Evolutionary conservation across 2,888 invertebrate genomes (phyloP).

Genomic region (Ochropleura plecta): DNA sequence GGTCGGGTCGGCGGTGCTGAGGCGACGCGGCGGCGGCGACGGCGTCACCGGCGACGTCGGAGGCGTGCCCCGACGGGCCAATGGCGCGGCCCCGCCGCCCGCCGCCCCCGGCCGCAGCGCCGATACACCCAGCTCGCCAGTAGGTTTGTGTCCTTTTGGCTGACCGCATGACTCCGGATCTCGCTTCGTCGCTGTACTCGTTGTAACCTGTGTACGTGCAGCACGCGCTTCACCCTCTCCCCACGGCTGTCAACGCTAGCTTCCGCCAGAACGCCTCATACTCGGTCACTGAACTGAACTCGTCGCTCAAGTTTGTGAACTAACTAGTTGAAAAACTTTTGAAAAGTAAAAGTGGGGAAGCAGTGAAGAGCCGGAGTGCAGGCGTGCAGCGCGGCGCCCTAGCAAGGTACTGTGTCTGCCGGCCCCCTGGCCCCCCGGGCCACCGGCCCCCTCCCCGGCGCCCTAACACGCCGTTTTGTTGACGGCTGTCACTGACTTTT

Average conservation of each 20-base stretch:
- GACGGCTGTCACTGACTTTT: conserved; percentile 58
- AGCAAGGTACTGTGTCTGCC: conserved; percentile 84
- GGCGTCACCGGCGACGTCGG: conserved; percentile 81
- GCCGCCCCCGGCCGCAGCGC: conserved; percentile 82
- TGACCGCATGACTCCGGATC: conserved; percentile 91
- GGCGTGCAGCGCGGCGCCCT: conserved; percentile 82
- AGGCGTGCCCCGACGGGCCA: conserved; percentile 88
- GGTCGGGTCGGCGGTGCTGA: conserved; percentile 70
- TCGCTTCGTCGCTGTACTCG: conserved; percentile 90
- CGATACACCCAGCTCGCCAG: conserved; percentile 87
- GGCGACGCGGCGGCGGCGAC: conserved; percentile 78
- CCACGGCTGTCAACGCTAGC: conserved; percentile 80
- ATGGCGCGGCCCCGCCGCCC: conserved; percentile 85
- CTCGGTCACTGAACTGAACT: conserved; percentile 69
- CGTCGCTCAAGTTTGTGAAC: conserved; percentile 79
- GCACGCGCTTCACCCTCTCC: conserved; percentile 86
- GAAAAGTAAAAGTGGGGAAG: conserved; percentile 77
- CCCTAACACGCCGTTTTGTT: conserved; percentile 71
- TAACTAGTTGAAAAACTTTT: conserved; percentile 79
- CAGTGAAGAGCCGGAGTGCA: conserved; percentile 80
- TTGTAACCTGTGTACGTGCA: conserved; percentile 87
- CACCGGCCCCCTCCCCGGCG: conserved; percentile 72
- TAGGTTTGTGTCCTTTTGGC: conserved; percentile 91
- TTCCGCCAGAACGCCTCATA: conserved; percentile 84
- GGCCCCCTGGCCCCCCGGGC: conserved; percentile 69